These are phyloP conservation scores for Eira barbara DNA, from an alignment of 2,113 vertebrate genomes.

Conservation along the genomic window DNA sequence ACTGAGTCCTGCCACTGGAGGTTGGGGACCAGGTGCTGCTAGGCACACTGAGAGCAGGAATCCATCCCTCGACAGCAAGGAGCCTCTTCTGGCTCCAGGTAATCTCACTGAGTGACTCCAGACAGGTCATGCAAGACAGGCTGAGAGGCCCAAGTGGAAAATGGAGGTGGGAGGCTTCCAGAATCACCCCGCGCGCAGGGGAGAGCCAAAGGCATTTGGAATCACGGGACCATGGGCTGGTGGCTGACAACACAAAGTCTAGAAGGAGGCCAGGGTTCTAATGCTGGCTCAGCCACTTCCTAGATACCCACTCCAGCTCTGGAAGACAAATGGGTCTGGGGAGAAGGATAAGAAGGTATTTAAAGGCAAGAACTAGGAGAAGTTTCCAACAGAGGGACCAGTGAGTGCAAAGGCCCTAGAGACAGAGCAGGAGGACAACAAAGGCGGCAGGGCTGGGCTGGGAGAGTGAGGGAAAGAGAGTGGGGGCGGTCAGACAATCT, in stretches of 20 bases:
- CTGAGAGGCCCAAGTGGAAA: not conserved
- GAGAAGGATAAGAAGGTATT: not conserved
- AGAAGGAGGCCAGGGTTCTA: not conserved
- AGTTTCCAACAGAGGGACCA: not conserved
- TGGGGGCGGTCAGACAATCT: not conserved
- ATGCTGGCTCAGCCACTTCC: not conserved
- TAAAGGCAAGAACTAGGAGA: not conserved
- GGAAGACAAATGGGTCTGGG: not conserved
- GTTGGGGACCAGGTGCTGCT: not conserved
- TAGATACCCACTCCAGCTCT: not conserved
- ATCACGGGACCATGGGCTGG: not conserved
- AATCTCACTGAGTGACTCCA: not conserved
- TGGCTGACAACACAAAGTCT: not conserved
- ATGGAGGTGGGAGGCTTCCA: not conserved
- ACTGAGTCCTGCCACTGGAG: not conserved
- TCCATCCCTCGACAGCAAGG: not conserved
- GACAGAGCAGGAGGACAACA: not conserved
- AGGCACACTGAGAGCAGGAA: not conserved
- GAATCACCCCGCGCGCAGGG: not conserved
- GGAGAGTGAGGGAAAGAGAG: not conserved
- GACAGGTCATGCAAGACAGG: not conserved
- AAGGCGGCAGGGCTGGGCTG: not conserved
- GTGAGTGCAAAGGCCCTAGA: not conserved
- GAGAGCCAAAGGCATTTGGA: not conserved
- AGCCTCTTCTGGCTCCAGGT: not conserved